Percentiles rank a stretch among this genome's conserved stretches.
phyloP scores from a whole-genome alignment of 2,888 invertebrate genomes.

The Emmelina monodactyla region DNA sequence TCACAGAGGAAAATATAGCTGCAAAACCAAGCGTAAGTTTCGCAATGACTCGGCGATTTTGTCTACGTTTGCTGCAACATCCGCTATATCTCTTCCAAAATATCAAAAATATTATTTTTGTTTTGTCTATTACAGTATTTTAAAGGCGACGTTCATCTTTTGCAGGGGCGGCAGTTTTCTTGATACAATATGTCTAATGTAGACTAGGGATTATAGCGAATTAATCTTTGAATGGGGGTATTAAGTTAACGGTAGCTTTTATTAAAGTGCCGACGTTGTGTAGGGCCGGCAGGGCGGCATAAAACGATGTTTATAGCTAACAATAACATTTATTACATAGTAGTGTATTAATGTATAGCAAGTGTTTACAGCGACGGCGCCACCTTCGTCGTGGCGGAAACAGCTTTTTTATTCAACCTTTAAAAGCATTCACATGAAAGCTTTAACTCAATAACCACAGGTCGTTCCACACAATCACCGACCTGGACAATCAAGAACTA shows the following conservation, averaged over 20 bases:
- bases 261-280: constrained; percentile 42
- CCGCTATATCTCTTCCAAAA: constrained; percentile 30
- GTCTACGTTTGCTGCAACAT: constrained; percentile 22
- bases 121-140: constrained; percentile 32
- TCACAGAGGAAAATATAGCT: constrained; percentile 36
- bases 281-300: constrained; percentile 37
- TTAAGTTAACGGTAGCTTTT: constrained; percentile 40
- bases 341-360: constrained; percentile 54
- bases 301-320: constrained; percentile 61
- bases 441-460: no score
- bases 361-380: constrained; percentile 46
- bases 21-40: constrained; percentile 40
- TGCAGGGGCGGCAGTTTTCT: not conserved
- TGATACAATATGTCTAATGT: no score
- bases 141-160: no score
- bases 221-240: constrained; percentile 31
- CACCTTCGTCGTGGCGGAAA: constrained; percentile 32
- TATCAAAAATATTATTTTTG: constrained; percentile 43
- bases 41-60: constrained; percentile 40
- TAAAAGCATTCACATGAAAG: no score
- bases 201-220: constrained; percentile 22
- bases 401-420: no score
- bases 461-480: no score
- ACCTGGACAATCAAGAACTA: no score
- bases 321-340: constrained; percentile 63